Base-by-base conservation (phyloP, 2,113 vertebrate species). In the Sitta europaea region DNA sequence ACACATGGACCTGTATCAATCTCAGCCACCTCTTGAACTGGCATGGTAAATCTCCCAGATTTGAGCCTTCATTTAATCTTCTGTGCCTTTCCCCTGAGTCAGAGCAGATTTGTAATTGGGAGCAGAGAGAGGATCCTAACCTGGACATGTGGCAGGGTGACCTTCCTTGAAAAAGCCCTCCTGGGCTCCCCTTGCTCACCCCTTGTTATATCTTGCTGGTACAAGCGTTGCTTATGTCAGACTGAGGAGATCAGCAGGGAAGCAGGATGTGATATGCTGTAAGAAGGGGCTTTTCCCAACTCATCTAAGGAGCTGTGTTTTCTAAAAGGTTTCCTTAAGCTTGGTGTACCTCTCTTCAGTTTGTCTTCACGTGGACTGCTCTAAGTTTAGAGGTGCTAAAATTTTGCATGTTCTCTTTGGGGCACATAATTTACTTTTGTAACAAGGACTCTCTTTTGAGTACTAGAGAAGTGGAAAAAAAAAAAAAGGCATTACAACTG, bases 11-110 rank as follows among this genome's bases (percentile, higher is more conserved):
- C n/a, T 68, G 11, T 27, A 68, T 84, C 31, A 77, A 4, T 89
- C 73, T 94, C 70, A 68, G 61, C 43, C 61, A 21, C 62, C 43
- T 86, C 57, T 48, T 76, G 68, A 81, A 58, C 57, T 43, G 45
- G 36, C n/a, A 16, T 40, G 65, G 61, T 36, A 59, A 78, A 86
- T 78, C 65, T 94, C 57, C 40, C 31, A 20, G 21, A 38, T 91
- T 65, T 81, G 33, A 77, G 68, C 48, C 36, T 61, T 67, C 40
- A 10, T 89, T 92, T 95, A 57, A 73, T 85, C 89, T 86, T 40
- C 45, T 75, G 38, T 10, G 20, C 23, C 33, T 68, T 76, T 88
- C 23, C 15, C 28, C 12, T 38, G 43, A 63, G 45, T 57, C 63
- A 62, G 40, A 62, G 57, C 59, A 67, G 83, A 14, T 33, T 74